Base-by-base conservation (phyloP, 2,888 invertebrate species). In the Dryobota labecula region DNA sequence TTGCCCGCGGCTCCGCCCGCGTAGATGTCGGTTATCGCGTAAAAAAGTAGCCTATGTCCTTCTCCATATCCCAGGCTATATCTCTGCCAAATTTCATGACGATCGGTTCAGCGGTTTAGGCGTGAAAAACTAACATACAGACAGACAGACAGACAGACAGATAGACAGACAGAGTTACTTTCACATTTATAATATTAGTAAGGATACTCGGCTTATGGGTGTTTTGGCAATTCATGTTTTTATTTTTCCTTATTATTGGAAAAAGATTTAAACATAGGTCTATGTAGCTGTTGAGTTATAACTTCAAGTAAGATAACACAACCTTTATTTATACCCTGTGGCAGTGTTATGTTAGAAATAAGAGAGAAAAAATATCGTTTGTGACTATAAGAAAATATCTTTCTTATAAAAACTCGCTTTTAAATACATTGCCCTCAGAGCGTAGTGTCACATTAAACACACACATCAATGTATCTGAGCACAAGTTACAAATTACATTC, bases 401-500 rank as follows among this genome's bases (percentile, higher is more conserved):
- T 58, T 36, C 4, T 20, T 27, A 1, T 7, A 41, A 27, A 41
- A 41, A 27, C 20, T 41, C 20, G 2, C 1, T 47, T 60, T 20
- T 15, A 27, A 2, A 27, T 27, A n/a, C 49, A 9, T 51, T 51
- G n/a, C n/a, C 1, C n/a, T 61, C 6, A n/a, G 6, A 30, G n/a
- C 30, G n/a, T 9, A n/a, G 9, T n/a, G 15, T 51, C 51, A n/a
- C 27, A 15, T 61, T 9, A 49, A 8, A 45, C 20, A 13, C 73
- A 8, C 13, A 45, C 30, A 53, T 33, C 3, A 33, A 53, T n/a
- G 3, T n/a, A 11, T 33, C 6, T 51, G 9, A 33, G 61, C 18
- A 51, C 51, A 51, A n/a, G n/a, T 18, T n/a, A n/a, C 61, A 61
- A n/a, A 61, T 30, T n/a, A 61, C 63, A 65, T 76, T 65, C 38